Conservation (phyloP, 1,140 invertebrate species). For the Nasonia giraulti region DNA sequence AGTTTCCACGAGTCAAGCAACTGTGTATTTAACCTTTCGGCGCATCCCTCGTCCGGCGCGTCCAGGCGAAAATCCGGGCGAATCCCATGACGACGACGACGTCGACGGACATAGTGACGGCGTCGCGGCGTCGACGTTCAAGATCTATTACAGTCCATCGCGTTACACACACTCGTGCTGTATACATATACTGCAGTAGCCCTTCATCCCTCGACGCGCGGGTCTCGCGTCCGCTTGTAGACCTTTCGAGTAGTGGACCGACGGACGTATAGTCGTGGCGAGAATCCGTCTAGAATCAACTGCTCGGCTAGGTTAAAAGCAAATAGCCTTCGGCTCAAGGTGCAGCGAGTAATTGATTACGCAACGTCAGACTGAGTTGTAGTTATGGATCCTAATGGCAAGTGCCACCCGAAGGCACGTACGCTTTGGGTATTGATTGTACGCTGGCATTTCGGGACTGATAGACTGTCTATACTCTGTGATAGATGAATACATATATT, state of each 20-base stretch:
- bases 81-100: background rate
- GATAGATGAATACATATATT: background rate
- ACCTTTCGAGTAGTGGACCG: background rate
- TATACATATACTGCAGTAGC: background rate
- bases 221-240: background rate
- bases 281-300: constrained; percentile 24
- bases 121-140: constrained; percentile 16
- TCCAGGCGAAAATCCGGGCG: constrained; percentile 16
- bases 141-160: constrained; percentile 21
- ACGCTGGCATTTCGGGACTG: background rate
- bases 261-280: background rate
- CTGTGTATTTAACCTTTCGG: background rate
- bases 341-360: constrained; percentile 57
- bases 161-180: background rate
- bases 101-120: background rate
- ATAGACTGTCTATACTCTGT: background rate
- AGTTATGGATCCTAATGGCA: constrained; percentile 53
- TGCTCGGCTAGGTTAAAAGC: constrained; percentile 41
- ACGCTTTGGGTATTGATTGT: constrained; percentile 54
- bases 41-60: background rate
- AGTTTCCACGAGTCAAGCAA: background rate
- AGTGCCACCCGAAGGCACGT: constrained; percentile 48
- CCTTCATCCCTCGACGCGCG: background rate
- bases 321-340: constrained; percentile 56
- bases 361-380: constrained; percentile 52